Conservation (phyloP, 2,888 invertebrate genomes). For the Machimus atricapillus region DNA sequence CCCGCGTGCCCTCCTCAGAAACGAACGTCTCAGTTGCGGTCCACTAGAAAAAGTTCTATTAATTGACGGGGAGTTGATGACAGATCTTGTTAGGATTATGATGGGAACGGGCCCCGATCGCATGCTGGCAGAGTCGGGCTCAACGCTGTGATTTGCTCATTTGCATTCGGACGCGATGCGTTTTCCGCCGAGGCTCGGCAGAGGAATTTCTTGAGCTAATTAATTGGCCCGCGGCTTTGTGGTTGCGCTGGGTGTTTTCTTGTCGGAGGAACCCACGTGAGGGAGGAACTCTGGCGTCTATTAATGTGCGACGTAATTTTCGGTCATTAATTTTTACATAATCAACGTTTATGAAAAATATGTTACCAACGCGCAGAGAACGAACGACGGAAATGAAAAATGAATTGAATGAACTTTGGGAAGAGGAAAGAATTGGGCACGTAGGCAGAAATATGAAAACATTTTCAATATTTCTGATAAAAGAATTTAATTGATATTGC, state of each 20-base stretch:
- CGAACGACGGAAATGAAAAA: not conserved
- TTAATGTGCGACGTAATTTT: not conserved
- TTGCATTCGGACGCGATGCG: not conserved
- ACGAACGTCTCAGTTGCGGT: not conserved
- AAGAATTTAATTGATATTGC: not conserved
- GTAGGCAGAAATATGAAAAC: not conserved
- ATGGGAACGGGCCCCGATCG: not conserved
- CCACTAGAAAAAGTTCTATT: not conserved
- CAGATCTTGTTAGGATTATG: constrained; percentile 35
- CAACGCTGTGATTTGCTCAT: not conserved
- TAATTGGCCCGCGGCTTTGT: not conserved
- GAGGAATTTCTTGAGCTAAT: not conserved
- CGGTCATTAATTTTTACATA: not conserved
- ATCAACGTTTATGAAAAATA: not conserved
- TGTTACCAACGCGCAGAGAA: not conserved
- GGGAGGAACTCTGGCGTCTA: not conserved
- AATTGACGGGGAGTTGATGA: constrained; percentile 29
- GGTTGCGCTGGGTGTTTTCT: not conserved
- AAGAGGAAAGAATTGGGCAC: not conserved
- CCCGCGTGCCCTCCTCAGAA: not conserved
- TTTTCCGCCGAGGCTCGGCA: not conserved
- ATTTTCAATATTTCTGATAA: not conserved
- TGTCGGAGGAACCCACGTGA: not conserved
- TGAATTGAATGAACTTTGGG: not conserved
- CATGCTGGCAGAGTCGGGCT: not conserved